Conservation (phyloP, 1,140 invertebrate genomes). For the Camponotus floridanus region DNA sequence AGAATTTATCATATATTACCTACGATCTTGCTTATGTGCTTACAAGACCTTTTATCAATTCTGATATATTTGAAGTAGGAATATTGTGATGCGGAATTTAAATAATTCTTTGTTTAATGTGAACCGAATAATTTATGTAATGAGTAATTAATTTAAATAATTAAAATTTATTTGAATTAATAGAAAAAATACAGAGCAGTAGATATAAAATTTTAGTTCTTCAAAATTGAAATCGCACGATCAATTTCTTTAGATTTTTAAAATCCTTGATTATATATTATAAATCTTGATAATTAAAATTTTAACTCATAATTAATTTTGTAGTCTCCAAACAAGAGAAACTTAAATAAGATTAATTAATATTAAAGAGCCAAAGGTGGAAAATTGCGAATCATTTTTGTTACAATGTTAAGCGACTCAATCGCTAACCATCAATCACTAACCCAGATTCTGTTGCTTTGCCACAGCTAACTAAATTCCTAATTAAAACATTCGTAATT, state of each 20-base stretch:
- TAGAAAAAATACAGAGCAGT: neutral
- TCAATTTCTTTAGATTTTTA: neutral
- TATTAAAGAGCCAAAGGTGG: neutral
- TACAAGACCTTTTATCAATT: neutral
- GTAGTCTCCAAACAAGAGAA: neutral
- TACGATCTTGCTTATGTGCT: neutral
- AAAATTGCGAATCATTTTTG: neutral
- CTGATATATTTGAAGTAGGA: neutral
- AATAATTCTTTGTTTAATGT: neutral
- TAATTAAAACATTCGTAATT: slow-evolving; percentile 65
- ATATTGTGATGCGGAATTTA: neutral
- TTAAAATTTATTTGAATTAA: neutral
- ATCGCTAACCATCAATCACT: slow-evolving; percentile 34
- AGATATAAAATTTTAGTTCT: neutral
- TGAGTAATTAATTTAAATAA: neutral
- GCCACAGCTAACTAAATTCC: slow-evolving; percentile 43
- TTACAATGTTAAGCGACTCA: slow-evolving; percentile 1
- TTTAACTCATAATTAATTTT: neutral
- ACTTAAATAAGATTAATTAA: neutral
- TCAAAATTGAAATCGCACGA: neutral
- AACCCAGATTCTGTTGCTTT: slow-evolving; percentile 31
- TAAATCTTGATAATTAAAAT: neutral
- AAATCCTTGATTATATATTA: neutral
- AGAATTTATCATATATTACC: neutral
- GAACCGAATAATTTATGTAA: neutral